Evolutionary conservation across 1,140 invertebrate species (phyloP).

Genomic region (Wasmannia auropunctata): DNA sequence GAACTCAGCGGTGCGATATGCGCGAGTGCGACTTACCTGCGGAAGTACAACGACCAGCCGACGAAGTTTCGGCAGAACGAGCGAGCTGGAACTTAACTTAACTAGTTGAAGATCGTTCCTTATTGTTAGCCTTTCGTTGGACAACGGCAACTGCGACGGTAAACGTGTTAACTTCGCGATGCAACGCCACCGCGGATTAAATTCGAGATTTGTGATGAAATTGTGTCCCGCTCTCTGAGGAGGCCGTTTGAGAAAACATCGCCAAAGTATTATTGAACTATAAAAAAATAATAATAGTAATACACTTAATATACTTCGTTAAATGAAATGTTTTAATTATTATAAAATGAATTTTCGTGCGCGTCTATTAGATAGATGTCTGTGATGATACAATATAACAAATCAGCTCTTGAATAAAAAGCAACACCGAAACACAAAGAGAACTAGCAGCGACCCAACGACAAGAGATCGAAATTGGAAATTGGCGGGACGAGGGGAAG

Average conservation of each 20-base stretch:
- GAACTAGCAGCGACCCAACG: constrained; percentile 46
- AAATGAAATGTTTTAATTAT: background rate
- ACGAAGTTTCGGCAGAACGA: constrained; percentile 75
- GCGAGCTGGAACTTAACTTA: constrained; percentile 79
- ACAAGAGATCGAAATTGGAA: constrained; percentile 61
- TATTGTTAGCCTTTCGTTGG: constrained; percentile 78
- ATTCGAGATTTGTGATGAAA: constrained; percentile 41
- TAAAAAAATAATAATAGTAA: background rate
- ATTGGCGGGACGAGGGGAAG: constrained; percentile 40
- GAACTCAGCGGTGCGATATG: constrained; percentile 72
- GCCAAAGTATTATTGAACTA: background rate
- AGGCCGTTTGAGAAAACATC: background rate
- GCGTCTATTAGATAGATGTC: background rate
- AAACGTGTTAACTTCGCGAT: constrained; percentile 68
- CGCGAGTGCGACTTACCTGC: constrained; percentile 77
- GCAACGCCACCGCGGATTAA: constrained; percentile 50
- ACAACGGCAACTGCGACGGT: constrained; percentile 69
- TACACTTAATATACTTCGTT: background rate
- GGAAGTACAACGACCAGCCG: constrained; percentile 73
- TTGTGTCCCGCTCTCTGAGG: background rate
- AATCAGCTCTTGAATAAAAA: constrained; percentile 9
- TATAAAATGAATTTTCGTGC: background rate
- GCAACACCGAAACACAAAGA: constrained; percentile 22
- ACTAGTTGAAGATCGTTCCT: constrained; percentile 77
- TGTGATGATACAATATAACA: background rate